Conservation (phyloP, 2,797 vertebrate species). For the Dicrostonyx torquatus region DNA sequence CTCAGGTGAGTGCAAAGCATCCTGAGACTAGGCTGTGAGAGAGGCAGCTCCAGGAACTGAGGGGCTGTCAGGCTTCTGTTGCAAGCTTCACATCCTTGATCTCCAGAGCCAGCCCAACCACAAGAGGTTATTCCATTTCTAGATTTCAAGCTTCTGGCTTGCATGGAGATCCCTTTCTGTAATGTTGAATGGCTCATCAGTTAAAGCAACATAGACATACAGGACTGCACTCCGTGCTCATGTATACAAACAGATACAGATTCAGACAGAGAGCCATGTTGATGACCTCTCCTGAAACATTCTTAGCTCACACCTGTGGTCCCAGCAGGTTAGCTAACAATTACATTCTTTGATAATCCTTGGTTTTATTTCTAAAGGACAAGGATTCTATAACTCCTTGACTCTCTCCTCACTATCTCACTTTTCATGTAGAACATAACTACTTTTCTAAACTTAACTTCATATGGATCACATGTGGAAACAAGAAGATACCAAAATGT, state of each 20-base stretch:
- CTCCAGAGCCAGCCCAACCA: too few species aligned
- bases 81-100: not conserved
- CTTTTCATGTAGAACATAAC: not conserved
- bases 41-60: rapidly evolving
- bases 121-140: not conserved
- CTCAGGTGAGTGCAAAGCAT: rapidly evolving
- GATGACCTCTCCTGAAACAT: not conserved
- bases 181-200: not conserved
- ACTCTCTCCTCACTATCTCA: not conserved
- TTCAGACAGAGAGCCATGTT: rapidly evolving
- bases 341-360: rapidly evolving
- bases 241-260: not conserved
- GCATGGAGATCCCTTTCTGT: not conserved
- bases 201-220: not conserved
- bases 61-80: not conserved
- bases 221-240: rapidly evolving
- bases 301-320: not conserved
- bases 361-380: not conserved
- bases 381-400: rapidly evolving
- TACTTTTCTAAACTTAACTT: not conserved
- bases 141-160: not conserved
- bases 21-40: rapidly evolving
- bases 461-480: not conserved
- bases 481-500: not conserved
- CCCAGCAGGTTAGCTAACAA: rapidly evolving